phyloP scores from a whole-genome alignment of 2,113 vertebrate species.

The Struthio camelus region DNA sequence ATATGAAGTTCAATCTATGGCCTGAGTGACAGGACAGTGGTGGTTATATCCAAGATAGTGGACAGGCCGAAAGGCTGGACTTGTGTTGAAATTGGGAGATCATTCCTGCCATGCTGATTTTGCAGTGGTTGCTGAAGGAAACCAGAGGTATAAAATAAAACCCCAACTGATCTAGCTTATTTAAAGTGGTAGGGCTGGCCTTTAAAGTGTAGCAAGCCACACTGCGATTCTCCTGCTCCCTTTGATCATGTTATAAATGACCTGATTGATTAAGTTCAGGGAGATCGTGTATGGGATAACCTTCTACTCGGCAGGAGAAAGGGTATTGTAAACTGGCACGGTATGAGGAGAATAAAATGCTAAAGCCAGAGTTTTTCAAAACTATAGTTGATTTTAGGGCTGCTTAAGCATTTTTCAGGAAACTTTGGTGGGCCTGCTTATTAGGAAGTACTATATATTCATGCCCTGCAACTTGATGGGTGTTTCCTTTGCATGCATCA shows the following conservation, averaged over 20 bases:
- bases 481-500: rapidly evolving
- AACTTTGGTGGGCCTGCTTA: not conserved
- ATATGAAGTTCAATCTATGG: not conserved
- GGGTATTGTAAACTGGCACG: not conserved
- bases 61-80: not conserved
- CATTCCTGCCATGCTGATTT: not conserved
- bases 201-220: not conserved
- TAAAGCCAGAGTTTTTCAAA: not conserved
- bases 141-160: not conserved
- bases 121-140: not conserved
- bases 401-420: not conserved
- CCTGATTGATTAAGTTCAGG: not conserved
- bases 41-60: not conserved
- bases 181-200: not conserved
- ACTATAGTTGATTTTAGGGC: not conserved
- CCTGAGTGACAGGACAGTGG: not conserved
- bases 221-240: not conserved
- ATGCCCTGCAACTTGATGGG: not conserved
- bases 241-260: not conserved
- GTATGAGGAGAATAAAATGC: not conserved
- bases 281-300: not conserved
- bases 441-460: rapidly evolving
- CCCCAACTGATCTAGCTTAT: not conserved
- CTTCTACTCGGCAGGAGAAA: not conserved
- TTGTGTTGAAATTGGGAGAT: not conserved